Conservation (phyloP, 2,888 invertebrate genomes). For the Acleris literana region DNA sequence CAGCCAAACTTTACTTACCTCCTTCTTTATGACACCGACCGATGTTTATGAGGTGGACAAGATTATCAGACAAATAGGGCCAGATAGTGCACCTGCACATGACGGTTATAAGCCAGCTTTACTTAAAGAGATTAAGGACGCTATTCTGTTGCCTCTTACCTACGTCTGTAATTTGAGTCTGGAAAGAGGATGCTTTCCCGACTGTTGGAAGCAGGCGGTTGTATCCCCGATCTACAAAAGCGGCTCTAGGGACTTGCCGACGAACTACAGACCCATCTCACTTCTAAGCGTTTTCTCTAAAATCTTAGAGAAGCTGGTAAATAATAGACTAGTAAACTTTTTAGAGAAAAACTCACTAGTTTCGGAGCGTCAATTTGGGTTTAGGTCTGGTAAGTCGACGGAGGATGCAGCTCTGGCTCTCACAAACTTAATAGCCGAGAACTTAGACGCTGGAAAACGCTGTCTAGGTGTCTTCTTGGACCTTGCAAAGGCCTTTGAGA, state of each 20-base stretch:
- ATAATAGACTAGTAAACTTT: background rate
- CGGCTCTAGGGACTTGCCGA: background rate
- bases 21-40: background rate
- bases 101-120: background rate
- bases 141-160: background rate
- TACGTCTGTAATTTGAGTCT: background rate
- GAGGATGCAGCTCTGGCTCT: background rate
- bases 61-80: background rate
- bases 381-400: background rate
- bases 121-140: background rate
- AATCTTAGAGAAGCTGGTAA: background rate
- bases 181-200: background rate
- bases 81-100: conserved; percentile 1
- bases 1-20: background rate
- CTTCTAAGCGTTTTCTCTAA: background rate
- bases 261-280: background rate
- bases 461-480: background rate
- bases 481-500: background rate
- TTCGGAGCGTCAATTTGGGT: background rate
- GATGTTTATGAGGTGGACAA: conserved; percentile 1
- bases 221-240: background rate
- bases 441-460: background rate
- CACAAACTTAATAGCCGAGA: background rate
- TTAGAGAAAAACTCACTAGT: background rate
- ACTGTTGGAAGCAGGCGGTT: background rate